Evolutionary conservation across 2,888 invertebrate genomes (phyloP).

Genomic region (Chirona hameri): DNA sequence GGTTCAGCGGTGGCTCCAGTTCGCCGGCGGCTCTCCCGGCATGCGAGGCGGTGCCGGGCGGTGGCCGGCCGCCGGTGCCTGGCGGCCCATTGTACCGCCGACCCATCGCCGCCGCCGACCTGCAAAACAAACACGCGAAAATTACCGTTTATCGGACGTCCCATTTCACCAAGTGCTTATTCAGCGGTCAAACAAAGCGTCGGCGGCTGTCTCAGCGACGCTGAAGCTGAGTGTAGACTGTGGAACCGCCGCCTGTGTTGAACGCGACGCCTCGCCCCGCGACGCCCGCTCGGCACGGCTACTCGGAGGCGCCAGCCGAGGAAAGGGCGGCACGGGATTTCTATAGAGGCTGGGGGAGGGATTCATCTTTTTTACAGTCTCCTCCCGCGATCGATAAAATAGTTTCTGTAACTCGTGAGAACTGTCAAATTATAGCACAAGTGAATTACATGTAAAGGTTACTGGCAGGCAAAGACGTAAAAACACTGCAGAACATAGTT

Average conservation of each 20-base stretch:
- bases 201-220: background rate
- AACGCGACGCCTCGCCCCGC: background rate
- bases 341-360: no score
- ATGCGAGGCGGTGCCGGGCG: background rate
- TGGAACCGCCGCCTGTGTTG: background rate
- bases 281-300: no score
- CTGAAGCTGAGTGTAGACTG: background rate
- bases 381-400: no score
- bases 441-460: no score
- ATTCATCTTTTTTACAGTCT: no score
- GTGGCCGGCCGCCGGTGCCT: background rate
- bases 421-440: no score
- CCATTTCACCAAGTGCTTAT: background rate
- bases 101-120: background rate
- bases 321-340: no score
- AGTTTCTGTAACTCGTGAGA: no score
- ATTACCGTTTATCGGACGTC: conserved; percentile 25
- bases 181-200: background rate
- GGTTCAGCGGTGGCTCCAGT: background rate
- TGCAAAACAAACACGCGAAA: conserved; percentile 13
- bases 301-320: no score
- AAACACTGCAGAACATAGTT: no score
- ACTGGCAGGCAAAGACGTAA: no score
- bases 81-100: background rate
- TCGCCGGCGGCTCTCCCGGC: background rate